phyloP scores from a whole-genome alignment of 2,888 invertebrate species.

The Clanis bilineata region DNA sequence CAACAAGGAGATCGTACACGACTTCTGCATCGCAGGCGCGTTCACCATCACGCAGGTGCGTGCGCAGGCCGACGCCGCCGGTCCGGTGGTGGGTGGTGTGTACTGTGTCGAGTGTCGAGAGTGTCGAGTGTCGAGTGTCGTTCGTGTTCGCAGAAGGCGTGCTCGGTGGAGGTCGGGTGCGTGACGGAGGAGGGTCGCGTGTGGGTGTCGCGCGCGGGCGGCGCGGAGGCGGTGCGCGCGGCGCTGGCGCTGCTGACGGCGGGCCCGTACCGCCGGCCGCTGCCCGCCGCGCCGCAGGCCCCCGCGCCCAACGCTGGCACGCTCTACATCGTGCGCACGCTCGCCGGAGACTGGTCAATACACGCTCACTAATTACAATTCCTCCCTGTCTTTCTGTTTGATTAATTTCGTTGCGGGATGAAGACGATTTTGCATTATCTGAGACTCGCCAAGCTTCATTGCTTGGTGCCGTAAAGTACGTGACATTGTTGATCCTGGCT shows the following conservation, averaged over 20 bases:
- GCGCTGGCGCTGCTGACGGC: conserved; percentile 68
- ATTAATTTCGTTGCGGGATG: too few relatives aligned
- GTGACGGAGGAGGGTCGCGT: conserved; percentile 74
- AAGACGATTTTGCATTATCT: too few relatives aligned
- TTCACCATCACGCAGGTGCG: conserved; percentile 62
- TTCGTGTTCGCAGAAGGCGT: conserved; percentile 50
- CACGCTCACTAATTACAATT: too few relatives aligned
- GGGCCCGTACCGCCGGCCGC: conserved; percentile 70
- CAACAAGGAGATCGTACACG: conserved; percentile 82
- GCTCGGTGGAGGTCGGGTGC: conserved; percentile 74
- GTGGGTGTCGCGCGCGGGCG: conserved; percentile 73
- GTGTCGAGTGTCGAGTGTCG: too few relatives aligned
- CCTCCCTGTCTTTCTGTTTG: too few relatives aligned
- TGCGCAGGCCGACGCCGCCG: too few relatives aligned
- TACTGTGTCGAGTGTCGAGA: too few relatives aligned
- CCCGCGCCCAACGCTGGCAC: conserved; percentile 55
- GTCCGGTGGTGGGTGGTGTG: too few relatives aligned
- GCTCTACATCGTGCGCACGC: conserved; percentile 76
- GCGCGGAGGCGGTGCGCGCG: conserved; percentile 59
- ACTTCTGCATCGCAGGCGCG: conserved; percentile 69
- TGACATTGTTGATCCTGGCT: too few relatives aligned
- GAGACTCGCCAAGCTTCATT: too few relatives aligned
- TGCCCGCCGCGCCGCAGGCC: conserved; percentile 69
- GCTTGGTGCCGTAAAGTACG: too few relatives aligned
- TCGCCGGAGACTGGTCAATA: conserved; percentile 71